Percentiles rank a stretch among this genome's conserved stretches.
Conservation (phyloP, 1,140 invertebrate genomes). For the Drosophila kurseongensis region DNA sequence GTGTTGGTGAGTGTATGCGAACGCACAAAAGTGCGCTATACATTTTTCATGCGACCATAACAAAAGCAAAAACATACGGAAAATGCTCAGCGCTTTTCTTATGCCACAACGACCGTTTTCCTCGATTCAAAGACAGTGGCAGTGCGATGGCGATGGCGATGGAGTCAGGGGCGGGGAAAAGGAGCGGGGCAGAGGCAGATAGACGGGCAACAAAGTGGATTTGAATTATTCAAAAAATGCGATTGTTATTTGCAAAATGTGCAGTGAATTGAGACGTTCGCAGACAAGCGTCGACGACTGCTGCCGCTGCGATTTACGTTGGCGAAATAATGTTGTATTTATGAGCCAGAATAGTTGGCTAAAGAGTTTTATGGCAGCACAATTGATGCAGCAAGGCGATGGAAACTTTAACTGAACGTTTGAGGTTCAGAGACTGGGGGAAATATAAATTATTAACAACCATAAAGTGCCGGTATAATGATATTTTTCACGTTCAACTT, state of each 20-base stretch:
- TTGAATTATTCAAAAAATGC: slow-evolving; percentile 83
- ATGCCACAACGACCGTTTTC: slow-evolving; percentile 56
- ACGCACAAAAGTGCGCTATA: slow-evolving; percentile 77
- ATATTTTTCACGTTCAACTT: slow-evolving; percentile 19
- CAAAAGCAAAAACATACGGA: slow-evolving; percentile 59
- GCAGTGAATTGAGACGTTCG: slow-evolving; percentile 76
- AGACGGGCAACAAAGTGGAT: slow-evolving; percentile 77
- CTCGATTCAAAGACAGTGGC: slow-evolving; percentile 32
- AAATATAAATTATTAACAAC: slow-evolving; percentile 22
- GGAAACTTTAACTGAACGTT: slow-evolving; percentile 37
- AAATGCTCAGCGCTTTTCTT: slow-evolving; percentile 68
- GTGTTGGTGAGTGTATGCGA: slow-evolving; percentile 32
- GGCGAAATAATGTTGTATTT: slow-evolving; percentile 79
- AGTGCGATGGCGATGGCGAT: not conserved
- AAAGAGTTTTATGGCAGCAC: slow-evolving; percentile 44
- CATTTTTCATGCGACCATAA: slow-evolving; percentile 72
- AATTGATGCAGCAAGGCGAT: slow-evolving; percentile 34
- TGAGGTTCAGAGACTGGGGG: not conserved
- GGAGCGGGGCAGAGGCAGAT: slow-evolving; percentile 3
- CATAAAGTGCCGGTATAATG: slow-evolving; percentile 20
- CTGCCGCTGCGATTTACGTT: slow-evolving; percentile 72
- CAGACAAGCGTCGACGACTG: slow-evolving; percentile 68
- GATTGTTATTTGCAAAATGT: slow-evolving; percentile 83
- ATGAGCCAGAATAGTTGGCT: slow-evolving; percentile 71
- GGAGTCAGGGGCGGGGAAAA: not conserved